phyloP scores from a whole-genome alignment of 2,797 vertebrate genomes.

The Sarcophilus harrisii region DNA sequence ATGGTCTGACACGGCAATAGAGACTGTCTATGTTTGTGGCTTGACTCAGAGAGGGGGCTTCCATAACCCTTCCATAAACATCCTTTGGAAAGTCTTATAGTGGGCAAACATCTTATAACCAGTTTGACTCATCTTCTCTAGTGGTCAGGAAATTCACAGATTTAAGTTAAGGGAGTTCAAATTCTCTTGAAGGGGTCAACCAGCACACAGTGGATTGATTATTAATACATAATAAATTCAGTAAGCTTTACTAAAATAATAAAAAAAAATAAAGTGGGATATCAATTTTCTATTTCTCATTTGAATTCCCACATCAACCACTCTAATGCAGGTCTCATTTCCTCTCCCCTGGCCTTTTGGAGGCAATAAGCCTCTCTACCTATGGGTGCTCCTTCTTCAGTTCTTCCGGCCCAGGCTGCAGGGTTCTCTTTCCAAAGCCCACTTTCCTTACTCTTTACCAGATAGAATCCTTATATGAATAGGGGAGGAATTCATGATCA shows the following conservation, averaged over 20 bases:
- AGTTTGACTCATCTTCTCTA: neutral
- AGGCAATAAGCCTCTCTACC: neutral
- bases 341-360: neutral
- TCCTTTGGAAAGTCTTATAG: neutral
- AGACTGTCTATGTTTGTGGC: neutral
- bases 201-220: neutral
- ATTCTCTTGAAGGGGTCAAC: neutral
- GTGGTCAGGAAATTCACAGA: neutral
- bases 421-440: neutral
- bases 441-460: neutral
- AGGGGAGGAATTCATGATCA: neutral
- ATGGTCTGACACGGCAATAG: neutral
- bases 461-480: neutral
- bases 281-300: neutral
- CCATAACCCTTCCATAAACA: neutral
- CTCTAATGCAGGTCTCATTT: neutral
- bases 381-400: neutral
- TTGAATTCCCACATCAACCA: neutral
- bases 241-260: neutral
- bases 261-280: neutral
- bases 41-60: neutral
- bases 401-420: neutral
- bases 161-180: neutral
- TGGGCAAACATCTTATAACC: neutral
- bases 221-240: neutral